Evolutionary conservation across 1,140 invertebrate species (phyloP).

Genomic region (Belonocnema kinseyi): DNA sequence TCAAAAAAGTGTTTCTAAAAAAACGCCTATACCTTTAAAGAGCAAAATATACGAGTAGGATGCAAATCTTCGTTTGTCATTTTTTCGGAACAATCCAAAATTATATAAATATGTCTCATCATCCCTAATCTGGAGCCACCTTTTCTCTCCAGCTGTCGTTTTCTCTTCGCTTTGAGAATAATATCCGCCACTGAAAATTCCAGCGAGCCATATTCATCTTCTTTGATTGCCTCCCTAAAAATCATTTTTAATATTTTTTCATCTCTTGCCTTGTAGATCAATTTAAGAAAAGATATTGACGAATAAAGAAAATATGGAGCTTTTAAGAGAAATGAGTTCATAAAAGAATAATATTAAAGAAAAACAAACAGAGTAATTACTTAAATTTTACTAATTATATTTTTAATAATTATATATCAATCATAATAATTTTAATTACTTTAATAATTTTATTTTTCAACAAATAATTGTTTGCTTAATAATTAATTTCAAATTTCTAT

Average conservation of each 20-base stretch:
- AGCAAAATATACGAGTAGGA: slow-evolving; percentile 93
- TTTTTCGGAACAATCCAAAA: slow-evolving; percentile 94
- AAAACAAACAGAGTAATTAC: too few relatives aligned
- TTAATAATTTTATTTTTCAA: background rate
- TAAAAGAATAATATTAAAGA: too few relatives aligned
- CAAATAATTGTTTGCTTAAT: too few relatives aligned
- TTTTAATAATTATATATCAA: too few relatives aligned
- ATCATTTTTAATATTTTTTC: too few relatives aligned
- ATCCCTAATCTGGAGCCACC: slow-evolving; percentile 91
- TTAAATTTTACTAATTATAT: too few relatives aligned
- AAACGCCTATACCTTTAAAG: slow-evolving; percentile 83
- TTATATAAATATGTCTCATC: slow-evolving; percentile 95
- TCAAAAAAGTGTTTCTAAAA: background rate
- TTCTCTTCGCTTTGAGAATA: slow-evolving; percentile 90
- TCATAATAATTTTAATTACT: too few relatives aligned
- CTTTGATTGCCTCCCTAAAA: slow-evolving; percentile 94
- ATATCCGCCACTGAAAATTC: slow-evolving; percentile 93
- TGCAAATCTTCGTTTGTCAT: slow-evolving; percentile 97
- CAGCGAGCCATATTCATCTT: slow-evolving; percentile 94
- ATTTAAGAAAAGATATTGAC: too few relatives aligned
- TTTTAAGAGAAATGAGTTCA: too few relatives aligned
- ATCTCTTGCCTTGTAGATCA: too few relatives aligned
- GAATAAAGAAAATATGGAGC: too few relatives aligned
- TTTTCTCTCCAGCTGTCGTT: slow-evolving; percentile 83
- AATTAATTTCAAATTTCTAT: too few relatives aligned